Percentiles rank a stretch among this genome's conserved stretches.
Evolutionary conservation across 2,113 vertebrate species (phyloP).

Genomic region (Istiophorus platypterus): DNA sequence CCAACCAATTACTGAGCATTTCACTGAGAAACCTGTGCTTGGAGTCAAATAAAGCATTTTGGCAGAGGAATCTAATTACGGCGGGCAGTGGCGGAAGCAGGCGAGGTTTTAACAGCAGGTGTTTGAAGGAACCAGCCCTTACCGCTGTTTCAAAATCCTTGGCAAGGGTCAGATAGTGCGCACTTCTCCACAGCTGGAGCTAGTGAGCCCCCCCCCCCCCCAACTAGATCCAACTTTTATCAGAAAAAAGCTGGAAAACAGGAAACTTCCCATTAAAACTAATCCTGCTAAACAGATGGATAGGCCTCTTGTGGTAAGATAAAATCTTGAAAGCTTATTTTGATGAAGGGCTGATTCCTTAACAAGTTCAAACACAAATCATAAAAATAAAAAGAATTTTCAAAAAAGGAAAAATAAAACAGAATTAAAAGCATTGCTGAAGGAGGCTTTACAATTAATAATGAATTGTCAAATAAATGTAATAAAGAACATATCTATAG

Average conservation of each 20-base stretch:
- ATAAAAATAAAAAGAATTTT: neutral
- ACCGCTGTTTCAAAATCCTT: conserved; percentile 49
- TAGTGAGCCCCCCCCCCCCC: neutral
- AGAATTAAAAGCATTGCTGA: neutral
- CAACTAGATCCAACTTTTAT: conserved; percentile 47
- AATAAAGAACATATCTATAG: neutral
- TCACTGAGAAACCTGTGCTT: conserved; percentile 23
- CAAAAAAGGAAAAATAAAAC: neutral
- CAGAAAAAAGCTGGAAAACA: conserved; percentile 42
- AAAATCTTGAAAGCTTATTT: conserved; percentile 27
- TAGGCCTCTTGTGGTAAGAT: conserved; percentile 13
- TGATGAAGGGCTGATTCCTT: conserved; percentile 24
- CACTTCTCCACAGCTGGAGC: conserved; percentile 22
- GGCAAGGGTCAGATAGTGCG: conserved; percentile 54
- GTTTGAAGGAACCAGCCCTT: conserved; percentile 36
- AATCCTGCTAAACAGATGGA: conserved; percentile 50
- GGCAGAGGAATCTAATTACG: conserved; percentile 47
- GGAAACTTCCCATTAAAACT: conserved; percentile 35
- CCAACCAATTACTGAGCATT: conserved; percentile 23
- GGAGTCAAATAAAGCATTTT: conserved; percentile 30
- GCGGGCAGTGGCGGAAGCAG: conserved; percentile 1
- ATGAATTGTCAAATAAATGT: neutral
- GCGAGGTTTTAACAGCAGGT: conserved; percentile 33
- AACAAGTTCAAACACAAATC: conserved; percentile 1
- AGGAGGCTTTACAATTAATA: neutral